phyloP scores from a whole-genome alignment of 2,888 invertebrate genomes.

The Oscheius myriophilus region DNA sequence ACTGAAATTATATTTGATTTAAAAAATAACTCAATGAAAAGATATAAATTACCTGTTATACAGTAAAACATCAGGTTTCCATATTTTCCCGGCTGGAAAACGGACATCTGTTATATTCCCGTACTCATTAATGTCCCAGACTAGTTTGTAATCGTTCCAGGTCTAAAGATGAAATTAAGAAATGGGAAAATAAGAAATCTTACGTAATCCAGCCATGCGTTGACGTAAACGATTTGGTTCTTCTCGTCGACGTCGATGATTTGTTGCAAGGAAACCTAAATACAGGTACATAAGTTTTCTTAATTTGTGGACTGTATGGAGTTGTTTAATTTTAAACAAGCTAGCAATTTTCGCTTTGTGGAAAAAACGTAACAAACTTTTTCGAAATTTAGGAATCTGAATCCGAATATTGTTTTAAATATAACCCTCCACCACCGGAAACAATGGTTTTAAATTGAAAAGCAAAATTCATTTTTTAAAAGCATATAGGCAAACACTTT shows the following conservation, averaged over 20 bases:
- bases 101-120: constrained; percentile 68
- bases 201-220: constrained; percentile 68
- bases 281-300: too few species aligned
- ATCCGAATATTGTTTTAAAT: too few species aligned
- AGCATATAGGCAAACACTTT: too few species aligned
- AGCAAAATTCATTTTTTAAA: too few species aligned
- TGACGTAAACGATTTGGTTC: constrained; percentile 68
- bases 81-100: constrained; percentile 68
- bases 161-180: constrained; percentile 38
- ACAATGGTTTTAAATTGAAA: too few species aligned
- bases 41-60: constrained; percentile 50
- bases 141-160: constrained; percentile 69
- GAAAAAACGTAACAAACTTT: too few species aligned
- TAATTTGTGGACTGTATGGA: too few species aligned
- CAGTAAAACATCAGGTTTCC: constrained; percentile 67
- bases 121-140: constrained; percentile 67
- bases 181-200: constrained; percentile 20
- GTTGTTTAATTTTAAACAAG: too few species aligned
- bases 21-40: not conserved
- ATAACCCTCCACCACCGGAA: too few species aligned
- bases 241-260: constrained; percentile 70
- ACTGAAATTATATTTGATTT: constrained; percentile 67
- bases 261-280: constrained; percentile 68
- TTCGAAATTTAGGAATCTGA: too few species aligned
- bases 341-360: too few species aligned